Base-by-base conservation (phyloP, 2,797 vertebrate species). In the Harpagifer antarcticus region DNA sequence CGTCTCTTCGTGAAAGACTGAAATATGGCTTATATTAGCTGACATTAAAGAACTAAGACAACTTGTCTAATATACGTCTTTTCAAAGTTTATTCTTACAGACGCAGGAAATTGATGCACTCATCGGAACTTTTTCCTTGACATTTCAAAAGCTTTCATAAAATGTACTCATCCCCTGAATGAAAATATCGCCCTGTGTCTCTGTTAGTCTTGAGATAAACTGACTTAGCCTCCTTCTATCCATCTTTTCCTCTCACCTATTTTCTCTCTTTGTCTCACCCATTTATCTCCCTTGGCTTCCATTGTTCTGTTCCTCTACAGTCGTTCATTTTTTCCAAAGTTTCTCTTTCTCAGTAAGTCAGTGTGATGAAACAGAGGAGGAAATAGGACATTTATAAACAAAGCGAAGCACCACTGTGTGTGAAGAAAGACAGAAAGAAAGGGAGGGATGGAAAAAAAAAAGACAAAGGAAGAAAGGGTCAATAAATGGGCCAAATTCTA, bases 111-210 rank as follows among this genome's bases (percentile, higher is more conserved):
- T 5, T 6, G 62, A 62, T 53, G 57, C 37, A 12, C 4, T 50
- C 19, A 67, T 70, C 61, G 40, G 33, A 48, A 56, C 74, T 68
- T 72, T 49, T 76, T 70, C 48, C 53, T 13, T 5, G 23, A 61
- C 55, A 27, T 77, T 81, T 79, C 14, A 56, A 66, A 63, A 72
- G n/a, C 20, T 72, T 63, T 59, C 40, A 37, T 48, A 9, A 44
- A 20, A 48, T 58, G 7, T 3, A 20, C 15, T 49, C 37, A 27
- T 74, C 71, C 53, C 9, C 59, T 27, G 44, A 37, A 61, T 62
- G 53, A 23, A 54, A 52, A 68, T 12, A 1, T 10, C 44, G 40
- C 2, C 7, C 23, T 16, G 52, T 8, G 12, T 45, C 69, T 16
- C 1, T 43, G 27, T 68, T 50, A n/a, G 5, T 43, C n/a, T 20